Base-by-base conservation (phyloP, 2,888 invertebrate species). In the Sesamia inferens region DNA sequence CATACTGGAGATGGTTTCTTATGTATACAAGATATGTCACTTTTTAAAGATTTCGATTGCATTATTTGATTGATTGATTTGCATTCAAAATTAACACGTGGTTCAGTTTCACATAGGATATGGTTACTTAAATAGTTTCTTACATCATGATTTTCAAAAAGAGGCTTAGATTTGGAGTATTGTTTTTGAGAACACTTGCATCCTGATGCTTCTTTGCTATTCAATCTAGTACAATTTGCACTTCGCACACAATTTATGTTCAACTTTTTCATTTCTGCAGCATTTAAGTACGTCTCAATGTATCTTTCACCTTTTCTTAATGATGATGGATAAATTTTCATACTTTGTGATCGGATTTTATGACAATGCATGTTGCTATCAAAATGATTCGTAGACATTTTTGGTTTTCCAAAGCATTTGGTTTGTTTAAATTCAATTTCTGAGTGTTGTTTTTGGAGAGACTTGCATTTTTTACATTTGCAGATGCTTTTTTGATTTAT, bases 391-490 rank as follows among this genome's bases (percentile, higher is more conserved):
- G 13, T 42, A 22, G 16, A 22, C 5, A 13, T 13, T 31, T n/a
- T 47, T 16, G 44, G 13, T n/a, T 31, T 11, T n/a, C 14, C 16
- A 16, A n/a, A 16, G n/a, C 63, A 31, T 10, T 31, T 65, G 4
- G 4, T 44, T 14, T n/a, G 44, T 44, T 14, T 10, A 57, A 19
- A 48, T 24, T 73, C 11, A n/a, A 39, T 58, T 22, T n/a, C 48
- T 42, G 0, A 14, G 19, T 71, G 11, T 19, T 69, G 24, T 14
- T 42, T 42, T 70, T 54, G 24, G 7, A 42, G 14, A 19, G 7
- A 22, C 10, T 44, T 39, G 24, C 47, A 16, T 39, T 58, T 74
- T 14, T 71, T 74, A 71, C 39, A 48, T 39, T 74, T 57, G 8
- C 19, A 3, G 14, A 48, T 48, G 14, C 24, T 24, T 5, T 48